Conservation (phyloP, 2,888 invertebrate species). For the Cyclophora albipunctata region DNA sequence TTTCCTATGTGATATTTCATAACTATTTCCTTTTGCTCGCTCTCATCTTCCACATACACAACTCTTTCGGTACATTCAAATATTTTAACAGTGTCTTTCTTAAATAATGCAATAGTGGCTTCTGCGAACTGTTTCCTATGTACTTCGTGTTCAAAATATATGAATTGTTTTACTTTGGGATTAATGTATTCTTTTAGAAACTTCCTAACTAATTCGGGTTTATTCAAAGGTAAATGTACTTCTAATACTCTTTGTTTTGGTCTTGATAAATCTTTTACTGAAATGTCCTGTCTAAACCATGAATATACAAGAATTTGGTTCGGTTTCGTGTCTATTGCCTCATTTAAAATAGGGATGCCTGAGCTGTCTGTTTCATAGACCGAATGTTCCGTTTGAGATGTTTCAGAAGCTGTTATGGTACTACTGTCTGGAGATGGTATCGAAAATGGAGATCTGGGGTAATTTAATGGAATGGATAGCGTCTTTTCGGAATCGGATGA, state of each 20-base stretch:
- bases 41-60: conserved; percentile 10
- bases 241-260: conserved; percentile 2
- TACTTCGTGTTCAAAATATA: conserved; percentile 15
- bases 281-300: neutral
- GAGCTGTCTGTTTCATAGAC: too few relatives aligned
- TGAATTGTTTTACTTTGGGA: conserved; percentile 1
- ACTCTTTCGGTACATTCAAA: conserved; percentile 22
- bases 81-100: conserved; percentile 15
- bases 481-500: too few relatives aligned
- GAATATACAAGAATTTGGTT: conserved; percentile 11
- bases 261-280: neutral
- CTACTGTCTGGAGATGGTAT: too few relatives aligned
- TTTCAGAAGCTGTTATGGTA: too few relatives aligned
- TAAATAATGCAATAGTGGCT: neutral
- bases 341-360: conserved; percentile 4
- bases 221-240: conserved; percentile 2
- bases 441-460: too few relatives aligned
- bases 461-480: too few relatives aligned
- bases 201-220: conserved; percentile 6
- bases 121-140: conserved; percentile 9
- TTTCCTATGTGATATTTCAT: conserved; percentile 18
- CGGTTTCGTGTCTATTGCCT: conserved; percentile 14
- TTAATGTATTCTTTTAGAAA: conserved; percentile 8
- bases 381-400: too few relatives aligned
- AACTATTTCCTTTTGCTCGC: conserved; percentile 12